Evolutionary conservation across 2,888 invertebrate species (phyloP), one percentile per base, ranked within the genome.

Genomic region (Neelides folsomi): DNA sequence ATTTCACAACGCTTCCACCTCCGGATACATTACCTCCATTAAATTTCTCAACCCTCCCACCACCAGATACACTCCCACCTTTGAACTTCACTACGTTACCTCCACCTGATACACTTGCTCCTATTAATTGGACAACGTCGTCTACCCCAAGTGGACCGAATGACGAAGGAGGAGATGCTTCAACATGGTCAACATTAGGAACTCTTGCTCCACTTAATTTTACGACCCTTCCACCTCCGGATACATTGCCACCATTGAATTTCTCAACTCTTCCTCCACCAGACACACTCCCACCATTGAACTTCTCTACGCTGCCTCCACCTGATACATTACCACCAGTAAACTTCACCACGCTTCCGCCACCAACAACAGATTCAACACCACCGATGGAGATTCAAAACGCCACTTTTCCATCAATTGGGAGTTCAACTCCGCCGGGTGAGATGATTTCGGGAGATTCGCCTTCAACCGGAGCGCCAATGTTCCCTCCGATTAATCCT

Each of bases 11-110:
- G 9, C 19, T 37, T 12, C 37, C 52, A 38, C 46, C 51, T 1
- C 45, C 46, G 6, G 12, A 20, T 7, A 49, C 49, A 10, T 36
- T 38, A 16, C 12, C 48, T 27, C 39, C 48, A 7, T n/a, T 48
- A 12, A 40, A 48, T 20, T 36, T 35, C 6, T 10, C 15, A 10
- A 47, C 47, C 16, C 37, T 47, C 6, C 47, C 47, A 15, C 47
- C 47, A 12, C 47, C 47, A 39, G 12, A 7, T n/a, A 39, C 47
- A 3, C 36, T 36, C 6, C 36, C 47, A 36, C 47, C 47, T 2
- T 13, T 47, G 6, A 47, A 47, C 34, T 27, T 47, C 37, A 18
- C n/a, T 38, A 47, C 47, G 20, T 13, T 47, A 3, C 47, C 47
- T 18, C 47, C 47, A 39, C 39, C 47, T 12, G 12, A 18, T 27